phyloP scores from a whole-genome alignment of 2,113 vertebrate genomes.

The Callionymus lyra region DNA sequence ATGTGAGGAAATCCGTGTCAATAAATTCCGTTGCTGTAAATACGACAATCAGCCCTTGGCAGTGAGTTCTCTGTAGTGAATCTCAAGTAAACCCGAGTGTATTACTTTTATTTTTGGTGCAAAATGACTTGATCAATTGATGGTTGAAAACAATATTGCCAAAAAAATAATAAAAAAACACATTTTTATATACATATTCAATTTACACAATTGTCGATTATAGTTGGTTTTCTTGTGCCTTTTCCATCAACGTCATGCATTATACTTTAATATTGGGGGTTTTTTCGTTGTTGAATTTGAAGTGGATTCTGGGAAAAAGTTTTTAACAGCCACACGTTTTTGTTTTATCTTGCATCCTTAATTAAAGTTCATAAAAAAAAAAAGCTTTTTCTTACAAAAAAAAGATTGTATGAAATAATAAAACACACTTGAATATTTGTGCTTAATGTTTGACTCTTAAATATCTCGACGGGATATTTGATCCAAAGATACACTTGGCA shows the following conservation, averaged over 20 bases:
- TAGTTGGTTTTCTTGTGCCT: conserved; percentile 1
- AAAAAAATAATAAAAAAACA: conserved; percentile 34
- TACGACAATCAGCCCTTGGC: conserved; percentile 43
- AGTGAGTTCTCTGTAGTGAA: conserved; percentile 27
- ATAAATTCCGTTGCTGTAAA: conserved; percentile 17
- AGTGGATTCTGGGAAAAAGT: too few relatives aligned
- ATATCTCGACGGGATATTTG: too few relatives aligned
- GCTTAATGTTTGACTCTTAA: not conserved
- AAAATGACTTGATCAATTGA: not conserved
- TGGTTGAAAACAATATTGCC: conserved; percentile 32
- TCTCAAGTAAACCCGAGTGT: conserved; percentile 5
- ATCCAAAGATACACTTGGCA: too few relatives aligned
- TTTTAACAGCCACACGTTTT: too few relatives aligned
- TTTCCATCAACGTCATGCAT: too few relatives aligned
- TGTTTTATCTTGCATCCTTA: conserved; percentile 19
- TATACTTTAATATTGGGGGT: too few relatives aligned
- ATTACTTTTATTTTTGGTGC: not conserved
- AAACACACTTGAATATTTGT: conserved; percentile 6
- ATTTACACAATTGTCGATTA: conserved; percentile 23
- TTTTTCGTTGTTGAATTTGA: too few relatives aligned
- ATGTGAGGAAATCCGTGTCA: too few relatives aligned
- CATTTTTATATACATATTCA: conserved; percentile 37
- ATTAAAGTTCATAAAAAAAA: too few relatives aligned
- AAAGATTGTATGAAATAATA: conserved; percentile 13
- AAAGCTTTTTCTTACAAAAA: conserved; percentile 59